Evolutionary conservation across 2,113 vertebrate genomes (phyloP).

Genomic region (Coptodon bakossiorum): DNA sequence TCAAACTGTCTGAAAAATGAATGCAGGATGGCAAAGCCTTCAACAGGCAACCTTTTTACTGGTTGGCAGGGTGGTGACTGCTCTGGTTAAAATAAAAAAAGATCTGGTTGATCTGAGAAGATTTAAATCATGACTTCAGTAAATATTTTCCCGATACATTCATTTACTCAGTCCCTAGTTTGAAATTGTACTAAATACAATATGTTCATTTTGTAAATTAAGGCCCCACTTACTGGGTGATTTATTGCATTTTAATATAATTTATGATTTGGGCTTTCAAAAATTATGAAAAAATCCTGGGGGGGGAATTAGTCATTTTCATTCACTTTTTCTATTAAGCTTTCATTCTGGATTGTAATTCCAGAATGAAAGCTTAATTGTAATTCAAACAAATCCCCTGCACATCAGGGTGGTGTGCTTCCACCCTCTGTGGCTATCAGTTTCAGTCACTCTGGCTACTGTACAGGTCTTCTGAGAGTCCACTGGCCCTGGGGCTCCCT

Average conservation of each 20-base stretch:
- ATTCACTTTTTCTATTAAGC: background rate
- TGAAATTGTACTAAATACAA: background rate
- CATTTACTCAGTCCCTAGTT: background rate
- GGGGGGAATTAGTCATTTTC: background rate
- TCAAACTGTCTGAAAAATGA: background rate
- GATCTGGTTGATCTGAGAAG: background rate
- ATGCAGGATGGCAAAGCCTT: background rate
- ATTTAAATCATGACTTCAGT: background rate
- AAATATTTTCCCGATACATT: background rate
- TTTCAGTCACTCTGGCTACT: background rate
- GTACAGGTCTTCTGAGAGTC: background rate
- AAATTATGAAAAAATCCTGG: background rate
- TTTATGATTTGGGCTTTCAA: background rate
- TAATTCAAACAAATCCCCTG: background rate
- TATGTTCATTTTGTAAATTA: background rate
- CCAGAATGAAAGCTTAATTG: background rate
- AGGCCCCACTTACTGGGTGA: background rate
- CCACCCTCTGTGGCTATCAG: background rate
- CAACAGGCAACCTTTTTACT: background rate
- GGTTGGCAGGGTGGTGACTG: background rate
- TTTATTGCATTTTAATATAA: background rate
- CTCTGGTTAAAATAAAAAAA: background rate
- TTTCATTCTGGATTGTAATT: background rate
- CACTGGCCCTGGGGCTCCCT: background rate
- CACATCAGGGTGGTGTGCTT: background rate